Base-by-base conservation (phyloP, 2,797 vertebrate species). In the Argyrosomus regius region DNA sequence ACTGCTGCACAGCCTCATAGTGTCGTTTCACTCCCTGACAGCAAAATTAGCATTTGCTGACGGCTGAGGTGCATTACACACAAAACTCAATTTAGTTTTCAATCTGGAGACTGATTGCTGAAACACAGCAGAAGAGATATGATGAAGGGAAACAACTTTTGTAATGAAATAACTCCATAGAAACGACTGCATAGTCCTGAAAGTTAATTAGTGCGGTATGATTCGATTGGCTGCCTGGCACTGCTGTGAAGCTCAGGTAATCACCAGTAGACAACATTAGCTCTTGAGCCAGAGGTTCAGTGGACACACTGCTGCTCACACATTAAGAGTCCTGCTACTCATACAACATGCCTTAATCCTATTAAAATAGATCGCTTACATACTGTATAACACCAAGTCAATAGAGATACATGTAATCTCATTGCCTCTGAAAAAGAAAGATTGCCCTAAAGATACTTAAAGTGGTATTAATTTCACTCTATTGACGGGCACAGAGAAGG, bases 311-410 rank as follows among this genome's bases (percentile, higher is more conserved):
- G 65, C 48, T 60, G 59, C 75, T 63, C 31, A 75, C 78, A 77
- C 75, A 60, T 82, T 77, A 59, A 82, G 77, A 81, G 72, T 53
- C 72, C 67, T 50, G 50, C n/a, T 73, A 35, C 73, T 85, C 75
- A 83, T 43, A 78, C 83, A 80, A 91, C 90, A 89, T 75, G 87
- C 69, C 78, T 84, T 92, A 93, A 95, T 94, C 91, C 91, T 84
- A 85, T 95, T 94, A 90, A 92, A 92, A 92, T 83, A 85, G 91
- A 94, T 94, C 77, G 39, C 92, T 94, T 91, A 90, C 91, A 94
- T 88, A 90, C 78, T 87, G 85, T 81, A 87, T 77, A 91, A 86
- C 89, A 90, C 75, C 84, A 63, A 85, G 89, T 95, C 93, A 94
- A 90, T 89, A 77, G 82, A 78, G 84, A 89, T 86, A 78, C 89